Evolutionary conservation across 1,140 invertebrate genomes (phyloP), one percentile per base, ranked within the genome.

Genomic region (Physella acuta): DNA sequence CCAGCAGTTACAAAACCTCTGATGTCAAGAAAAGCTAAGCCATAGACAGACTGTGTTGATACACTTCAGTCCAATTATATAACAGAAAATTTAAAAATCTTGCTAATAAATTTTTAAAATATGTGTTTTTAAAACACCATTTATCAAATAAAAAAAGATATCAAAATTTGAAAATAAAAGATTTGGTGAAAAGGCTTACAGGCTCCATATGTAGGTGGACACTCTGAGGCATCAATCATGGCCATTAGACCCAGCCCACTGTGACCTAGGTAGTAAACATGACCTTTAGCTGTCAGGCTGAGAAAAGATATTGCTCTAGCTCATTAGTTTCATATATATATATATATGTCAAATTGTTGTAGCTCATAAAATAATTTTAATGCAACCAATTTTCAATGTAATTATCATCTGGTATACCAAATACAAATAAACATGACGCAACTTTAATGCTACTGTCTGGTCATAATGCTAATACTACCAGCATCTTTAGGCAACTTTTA

Each of bases 171-270:
- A 37, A 26, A 69, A 55, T 11, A 49, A 64, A 28, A 24, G 44
- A 31, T 26, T n/a, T 34, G 20, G 16, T 17, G 28, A 14, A 63
- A 28, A 30, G 11, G 76, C 79, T 76, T 74, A 84, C 82, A 72
- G 36, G 82, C 73, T 31, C 83, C 81, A 68, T 78, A 85, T 20
- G 84, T 85, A 20, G 84, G 82, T 3, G 76, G 73, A 71, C 84
- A 85, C 63, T 85, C 84, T 1, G 84, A 84, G 1, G 83, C 83
- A 71, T 85, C 84, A 37, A 84, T 81, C 70, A 83, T 72, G 31
- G 75, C 81, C 76, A 84, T 77, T 14, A 84, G 72, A n/a, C 79
- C 83, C 4, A 81, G 53, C 36, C 70, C 76, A 52, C 76, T 76
- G 28, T 30, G 52, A 2, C 77, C 79, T 11, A 82, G 31, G 70